Percentiles rank a stretch among this genome's conserved stretches.
These are phyloP conservation scores for Anorthoa munda DNA, from an alignment of 2,888 invertebrate genomes.

Conservation along the genomic window DNA sequence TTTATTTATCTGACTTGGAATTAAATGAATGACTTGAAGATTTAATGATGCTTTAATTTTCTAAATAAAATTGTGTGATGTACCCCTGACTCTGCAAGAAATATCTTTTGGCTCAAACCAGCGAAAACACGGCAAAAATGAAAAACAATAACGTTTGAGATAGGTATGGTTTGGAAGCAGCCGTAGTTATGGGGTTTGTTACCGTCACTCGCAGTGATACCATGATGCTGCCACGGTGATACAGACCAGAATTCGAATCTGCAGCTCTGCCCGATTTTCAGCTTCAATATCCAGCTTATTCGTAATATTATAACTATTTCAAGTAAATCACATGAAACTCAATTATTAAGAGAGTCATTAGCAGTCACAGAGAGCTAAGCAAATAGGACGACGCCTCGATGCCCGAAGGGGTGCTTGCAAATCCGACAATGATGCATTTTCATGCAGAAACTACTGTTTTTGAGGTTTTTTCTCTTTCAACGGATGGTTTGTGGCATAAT, in stretches of 20 bases:
- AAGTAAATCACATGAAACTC: not conserved
- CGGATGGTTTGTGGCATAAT: not conserved
- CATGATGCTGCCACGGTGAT: no score
- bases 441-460: not conserved
- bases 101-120: no score
- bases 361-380: not conserved
- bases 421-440: not conserved
- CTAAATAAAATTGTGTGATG: no score
- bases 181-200: no score
- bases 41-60: constrained; percentile 11
- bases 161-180: no score
- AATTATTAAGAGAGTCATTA: not conserved
- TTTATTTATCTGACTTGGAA: constrained; percentile 11
- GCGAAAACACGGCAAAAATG: no score
- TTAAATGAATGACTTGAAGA: not conserved
- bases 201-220: no score
- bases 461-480: not conserved
- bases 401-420: not conserved
- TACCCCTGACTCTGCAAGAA: no score
- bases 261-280: not conserved
- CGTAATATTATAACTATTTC: not conserved
- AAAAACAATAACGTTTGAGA: no score
- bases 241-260: no score
- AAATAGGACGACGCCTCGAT: not conserved
- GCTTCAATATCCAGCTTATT: not conserved